Evolutionary conservation across 2,888 invertebrate species (phyloP), one percentile per base, ranked within the genome.

Genomic region (Rhaphigaster nebulosa): DNA sequence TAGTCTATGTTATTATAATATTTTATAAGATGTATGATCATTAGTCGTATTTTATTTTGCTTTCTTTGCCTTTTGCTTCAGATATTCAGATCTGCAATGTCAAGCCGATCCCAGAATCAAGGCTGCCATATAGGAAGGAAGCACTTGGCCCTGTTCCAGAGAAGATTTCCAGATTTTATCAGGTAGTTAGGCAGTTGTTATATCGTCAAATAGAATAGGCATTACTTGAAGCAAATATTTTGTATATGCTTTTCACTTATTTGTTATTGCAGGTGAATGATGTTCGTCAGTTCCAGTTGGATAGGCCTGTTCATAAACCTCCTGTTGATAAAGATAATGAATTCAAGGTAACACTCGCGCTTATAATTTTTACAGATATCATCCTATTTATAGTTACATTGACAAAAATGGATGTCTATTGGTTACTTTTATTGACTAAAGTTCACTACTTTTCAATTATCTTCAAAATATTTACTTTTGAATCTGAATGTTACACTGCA

Each of bases 51-150:
- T 41, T n/a, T 70, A 60, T 45, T 87, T 87, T 50, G n/a, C 29
- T 10, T 1, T 13, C 88, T 87, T 65, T 87, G 60, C 52, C 54
- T 87, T 56, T n/a, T 18, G 29, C 5, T n/a, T 52, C 80, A 97
- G 97, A 96, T 93, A 98, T 98, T 92, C 98, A 98, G 95, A 98
- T 99, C 92, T 98, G 98, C 94, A 98, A 97, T 94, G 98, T 99
- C 76, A 97, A 98, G 93, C 98, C 99, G 0, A 96, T 98, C 50
- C 96, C 98, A 0, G 93, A 93, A 45, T 91, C 92, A 96, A 0
- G 95, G 95, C 88, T 94, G 94, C 90, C 94, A 95, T 93, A 94
- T 93, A 80, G 93, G 18, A 92, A 93, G 41, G 92, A 92, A 54
- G 92, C 93, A 13, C 91, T 94, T 5, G 94, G 94, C 23, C 96